These are phyloP conservation scores for Drosophila ogumai DNA, from an alignment of 1,140 invertebrate species.

Conservation along the genomic window DNA sequence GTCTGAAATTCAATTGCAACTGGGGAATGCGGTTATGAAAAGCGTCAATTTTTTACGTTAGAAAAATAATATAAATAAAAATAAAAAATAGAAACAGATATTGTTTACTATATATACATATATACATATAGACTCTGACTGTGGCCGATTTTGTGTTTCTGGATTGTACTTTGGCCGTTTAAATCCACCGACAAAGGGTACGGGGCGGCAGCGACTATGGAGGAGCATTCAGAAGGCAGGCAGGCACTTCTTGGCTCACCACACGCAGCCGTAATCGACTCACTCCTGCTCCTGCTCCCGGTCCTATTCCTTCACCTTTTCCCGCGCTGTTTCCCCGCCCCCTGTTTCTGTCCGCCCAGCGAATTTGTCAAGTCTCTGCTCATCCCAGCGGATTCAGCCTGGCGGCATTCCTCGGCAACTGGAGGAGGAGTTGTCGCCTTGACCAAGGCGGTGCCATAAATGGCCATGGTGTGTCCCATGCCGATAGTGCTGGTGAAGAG, in stretches of 20 bases:
- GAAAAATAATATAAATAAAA: too few relatives aligned
- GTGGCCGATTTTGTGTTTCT: slow-evolving; percentile 27
- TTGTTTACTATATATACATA: too few relatives aligned
- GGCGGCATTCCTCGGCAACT: slow-evolving; percentile 20
- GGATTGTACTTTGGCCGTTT: slow-evolving; percentile 74
- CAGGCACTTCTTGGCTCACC: slow-evolving; percentile 73
- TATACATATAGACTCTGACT: slow-evolving; percentile 12
- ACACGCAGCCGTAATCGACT: slow-evolving; percentile 70
- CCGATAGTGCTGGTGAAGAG: slow-evolving; percentile 48
- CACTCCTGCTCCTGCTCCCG: background rate
- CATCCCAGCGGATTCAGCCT: slow-evolving; percentile 55
- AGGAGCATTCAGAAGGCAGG: slow-evolving; percentile 47
- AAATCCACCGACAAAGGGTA: slow-evolving; percentile 48
- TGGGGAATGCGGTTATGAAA: background rate
- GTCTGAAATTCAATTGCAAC: background rate
- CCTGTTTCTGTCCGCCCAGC: too few relatives aligned
- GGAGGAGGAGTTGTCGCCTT: slow-evolving; percentile 1
- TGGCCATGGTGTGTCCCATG: slow-evolving; percentile 58
- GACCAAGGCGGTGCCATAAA: slow-evolving; percentile 57
- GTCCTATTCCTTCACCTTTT: background rate
- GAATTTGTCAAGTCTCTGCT: slow-evolving; percentile 85
- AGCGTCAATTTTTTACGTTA: too few relatives aligned
- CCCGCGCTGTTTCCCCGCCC: too few relatives aligned
- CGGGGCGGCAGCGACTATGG: background rate
- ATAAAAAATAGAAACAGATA: too few relatives aligned